Evolutionary conservation across 1,140 invertebrate species (phyloP).

Genomic region (Bombus waltoni): DNA sequence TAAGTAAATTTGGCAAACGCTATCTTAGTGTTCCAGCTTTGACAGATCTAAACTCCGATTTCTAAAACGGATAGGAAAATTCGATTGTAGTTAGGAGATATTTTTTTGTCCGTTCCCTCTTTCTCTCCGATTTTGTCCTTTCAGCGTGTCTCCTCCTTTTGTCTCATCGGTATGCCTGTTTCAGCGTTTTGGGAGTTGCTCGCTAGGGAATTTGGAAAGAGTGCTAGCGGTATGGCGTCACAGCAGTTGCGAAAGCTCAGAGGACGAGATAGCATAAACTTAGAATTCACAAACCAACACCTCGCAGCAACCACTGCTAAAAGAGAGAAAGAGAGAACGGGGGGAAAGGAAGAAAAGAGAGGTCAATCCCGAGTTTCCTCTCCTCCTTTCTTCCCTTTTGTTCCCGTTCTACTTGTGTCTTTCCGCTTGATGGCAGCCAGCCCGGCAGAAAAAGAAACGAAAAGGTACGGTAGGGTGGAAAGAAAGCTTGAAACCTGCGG

Average conservation of each 20-base stretch:
- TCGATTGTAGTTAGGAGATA: constrained; percentile 39
- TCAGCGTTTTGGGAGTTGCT: constrained; percentile 61
- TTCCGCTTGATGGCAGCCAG: constrained; percentile 61
- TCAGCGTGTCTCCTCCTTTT: constrained; percentile 21
- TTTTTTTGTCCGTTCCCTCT: background rate
- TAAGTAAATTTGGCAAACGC: background rate
- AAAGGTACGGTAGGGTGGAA: constrained; percentile 29
- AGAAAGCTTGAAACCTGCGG: constrained; percentile 37
- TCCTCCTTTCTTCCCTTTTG: constrained; percentile 1
- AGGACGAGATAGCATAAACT: constrained; percentile 75
- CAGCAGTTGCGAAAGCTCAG: constrained; percentile 43
- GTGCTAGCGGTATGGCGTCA: constrained; percentile 59
- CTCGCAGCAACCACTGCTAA: constrained; percentile 57
- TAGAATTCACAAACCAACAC: constrained; percentile 78
- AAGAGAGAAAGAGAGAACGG: constrained; percentile 3
- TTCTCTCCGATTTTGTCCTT: constrained; percentile 2
- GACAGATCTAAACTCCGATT: constrained; percentile 40
- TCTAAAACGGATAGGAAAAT: constrained; percentile 16
- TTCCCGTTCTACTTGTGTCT: constrained; percentile 57
- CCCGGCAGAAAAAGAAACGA: constrained; percentile 63
- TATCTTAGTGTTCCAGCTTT: background rate
- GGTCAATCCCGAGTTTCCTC: constrained; percentile 55
- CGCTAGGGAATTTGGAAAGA: constrained; percentile 62
- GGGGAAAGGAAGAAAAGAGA: constrained; percentile 28
- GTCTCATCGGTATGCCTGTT: constrained; percentile 76